phyloP scores from a whole-genome alignment of 2,113 vertebrate species.

The Cettia cetti region DNA sequence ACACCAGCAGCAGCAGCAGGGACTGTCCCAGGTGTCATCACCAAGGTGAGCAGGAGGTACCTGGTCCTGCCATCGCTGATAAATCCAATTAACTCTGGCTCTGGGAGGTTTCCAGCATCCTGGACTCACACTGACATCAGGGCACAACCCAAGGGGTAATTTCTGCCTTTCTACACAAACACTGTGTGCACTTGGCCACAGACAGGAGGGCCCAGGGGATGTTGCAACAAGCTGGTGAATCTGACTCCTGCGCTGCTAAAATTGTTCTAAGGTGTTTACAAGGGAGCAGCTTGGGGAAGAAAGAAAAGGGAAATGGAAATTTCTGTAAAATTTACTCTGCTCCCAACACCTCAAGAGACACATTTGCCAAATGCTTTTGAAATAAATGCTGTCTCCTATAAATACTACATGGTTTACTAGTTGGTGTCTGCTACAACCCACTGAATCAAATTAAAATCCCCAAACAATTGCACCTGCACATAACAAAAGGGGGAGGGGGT shows the following conservation, averaged over 20 bases:
- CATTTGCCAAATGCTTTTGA: not conserved
- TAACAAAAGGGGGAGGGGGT: not conserved
- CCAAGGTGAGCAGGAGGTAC: accelerated
- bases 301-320: not conserved
- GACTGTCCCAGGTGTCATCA: too few relatives aligned
- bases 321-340: not conserved
- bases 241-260: not conserved
- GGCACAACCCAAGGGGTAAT: not conserved
- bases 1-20: not conserved
- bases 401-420: not conserved
- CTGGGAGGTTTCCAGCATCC: not conserved
- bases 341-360: not conserved
- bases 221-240: not conserved
- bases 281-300: not conserved
- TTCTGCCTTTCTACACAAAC: not conserved
- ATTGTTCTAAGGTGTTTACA: not conserved
- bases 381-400: not conserved
- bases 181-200: not conserved
- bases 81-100: accelerated
- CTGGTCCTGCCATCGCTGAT: not conserved
- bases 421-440: not conserved
- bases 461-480: not conserved
- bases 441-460: not conserved
- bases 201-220: not conserved
- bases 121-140: not conserved